Evolutionary conservation across 2,113 vertebrate genomes (phyloP).

Genomic region (Tamias sibiricus): DNA sequence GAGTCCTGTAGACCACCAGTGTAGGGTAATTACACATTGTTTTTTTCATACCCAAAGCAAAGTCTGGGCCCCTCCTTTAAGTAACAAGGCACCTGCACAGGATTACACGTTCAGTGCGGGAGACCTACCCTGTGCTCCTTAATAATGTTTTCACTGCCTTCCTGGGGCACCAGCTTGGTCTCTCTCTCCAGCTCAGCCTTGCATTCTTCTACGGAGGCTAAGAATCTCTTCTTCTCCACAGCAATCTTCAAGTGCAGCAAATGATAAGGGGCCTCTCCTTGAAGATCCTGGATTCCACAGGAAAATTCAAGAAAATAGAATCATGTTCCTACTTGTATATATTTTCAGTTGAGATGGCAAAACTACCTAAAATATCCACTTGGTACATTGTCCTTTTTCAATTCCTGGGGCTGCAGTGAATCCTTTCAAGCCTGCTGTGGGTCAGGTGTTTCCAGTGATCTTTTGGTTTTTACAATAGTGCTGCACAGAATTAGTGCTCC

Average conservation of each 20-base stretch:
- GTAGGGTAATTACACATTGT: neutral
- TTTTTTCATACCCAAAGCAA: neutral
- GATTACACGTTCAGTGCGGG: neutral
- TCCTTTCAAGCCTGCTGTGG: neutral
- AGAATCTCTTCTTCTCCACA: constrained; percentile 89
- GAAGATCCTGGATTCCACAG: constrained; percentile 90
- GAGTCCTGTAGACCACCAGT: neutral
- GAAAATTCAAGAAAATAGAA: constrained; percentile 32
- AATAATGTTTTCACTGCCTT: constrained; percentile 93
- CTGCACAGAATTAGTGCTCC: too few species aligned
- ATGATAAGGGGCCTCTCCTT: constrained; percentile 94
- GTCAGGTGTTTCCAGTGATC: neutral
- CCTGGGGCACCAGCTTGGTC: constrained; percentile 88
- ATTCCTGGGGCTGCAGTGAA: rapidly evolving
- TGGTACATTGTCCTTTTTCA: neutral
- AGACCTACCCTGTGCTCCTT: constrained; percentile 93
- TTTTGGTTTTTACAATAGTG: neutral
- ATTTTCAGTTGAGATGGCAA: neutral
- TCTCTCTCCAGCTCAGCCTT: constrained; percentile 92
- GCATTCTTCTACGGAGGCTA: constrained; percentile 91
- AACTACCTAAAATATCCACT: neutral
- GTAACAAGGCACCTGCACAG: neutral
- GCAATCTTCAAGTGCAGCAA: constrained; percentile 94
- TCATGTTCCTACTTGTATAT: neutral
- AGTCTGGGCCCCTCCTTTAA: neutral